Percentiles rank a stretch among this genome's conserved stretches.
Conservation (phyloP, 2,113 vertebrate genomes). For the Phycodurus eques region DNA sequence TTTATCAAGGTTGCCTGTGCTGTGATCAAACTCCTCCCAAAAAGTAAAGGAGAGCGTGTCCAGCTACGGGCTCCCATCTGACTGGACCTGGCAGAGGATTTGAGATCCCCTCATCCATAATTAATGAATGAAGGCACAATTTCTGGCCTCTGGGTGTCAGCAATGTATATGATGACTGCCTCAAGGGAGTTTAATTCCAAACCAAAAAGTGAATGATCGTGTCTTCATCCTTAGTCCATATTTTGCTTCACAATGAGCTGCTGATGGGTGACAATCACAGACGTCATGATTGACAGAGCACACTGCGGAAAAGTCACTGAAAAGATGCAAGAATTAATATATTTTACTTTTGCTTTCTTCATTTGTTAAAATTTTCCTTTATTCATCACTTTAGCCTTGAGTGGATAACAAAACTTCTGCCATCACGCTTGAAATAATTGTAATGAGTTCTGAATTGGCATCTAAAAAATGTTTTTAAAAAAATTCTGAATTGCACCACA, state of each 20-base stretch:
- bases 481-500: no score
- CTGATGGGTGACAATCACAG: no score
- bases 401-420: not conserved
- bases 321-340: not conserved
- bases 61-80: conserved; percentile 57
- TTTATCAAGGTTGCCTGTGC: conserved; percentile 81
- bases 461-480: not conserved
- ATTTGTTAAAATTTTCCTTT: no score
- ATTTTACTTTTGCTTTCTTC: not conserved
- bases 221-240: conserved; percentile 36
- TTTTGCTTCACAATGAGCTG: not conserved
- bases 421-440: not conserved
- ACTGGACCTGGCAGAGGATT: conserved; percentile 77
- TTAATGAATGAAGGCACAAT: conserved; percentile 69
- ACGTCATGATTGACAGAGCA: not conserved
- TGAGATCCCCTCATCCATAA: conserved; percentile 71
- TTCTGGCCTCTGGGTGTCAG: conserved; percentile 85
- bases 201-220: conserved; percentile 79
- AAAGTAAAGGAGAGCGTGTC: conserved; percentile 71
- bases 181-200: conserved; percentile 82
- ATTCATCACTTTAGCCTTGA: no score
- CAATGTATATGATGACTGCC: conserved; percentile 79
- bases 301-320: not conserved
- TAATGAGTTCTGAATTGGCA: not conserved
- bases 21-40: conserved; percentile 81